Evolutionary conservation across 2,113 vertebrate species (phyloP).

Genomic region (Orycteropus afer): DNA sequence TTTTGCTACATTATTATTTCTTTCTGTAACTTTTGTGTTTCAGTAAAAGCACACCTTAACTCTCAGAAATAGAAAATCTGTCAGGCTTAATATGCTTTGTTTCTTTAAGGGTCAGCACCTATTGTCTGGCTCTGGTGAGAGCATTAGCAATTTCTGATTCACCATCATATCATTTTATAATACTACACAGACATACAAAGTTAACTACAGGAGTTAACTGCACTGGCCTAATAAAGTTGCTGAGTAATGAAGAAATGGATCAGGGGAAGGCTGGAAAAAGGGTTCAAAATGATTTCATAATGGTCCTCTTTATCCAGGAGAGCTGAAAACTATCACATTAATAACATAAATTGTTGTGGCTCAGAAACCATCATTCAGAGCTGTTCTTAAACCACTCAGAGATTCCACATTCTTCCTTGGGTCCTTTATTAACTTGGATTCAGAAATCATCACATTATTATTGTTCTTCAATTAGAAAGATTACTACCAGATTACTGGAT

Average conservation of each 20-base stretch:
- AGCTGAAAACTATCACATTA: slow-evolving; percentile 15
- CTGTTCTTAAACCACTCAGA: slow-evolving; percentile 50
- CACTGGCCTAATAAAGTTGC: background rate
- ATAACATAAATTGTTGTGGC: slow-evolving; percentile 32
- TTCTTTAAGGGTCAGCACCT: slow-evolving; percentile 8
- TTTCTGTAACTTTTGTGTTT: slow-evolving; percentile 56
- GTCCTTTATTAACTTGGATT: slow-evolving; percentile 14
- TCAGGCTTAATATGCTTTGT: slow-evolving; percentile 26
- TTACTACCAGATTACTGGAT: slow-evolving; percentile 27
- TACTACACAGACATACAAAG: background rate
- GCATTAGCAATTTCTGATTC: slow-evolving; percentile 13
- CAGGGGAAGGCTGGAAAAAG: background rate
- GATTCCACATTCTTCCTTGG: slow-evolving; percentile 13
- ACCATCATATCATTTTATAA: background rate
- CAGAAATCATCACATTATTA: background rate
- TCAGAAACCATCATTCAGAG: slow-evolving; percentile 63
- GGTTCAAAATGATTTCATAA: slow-evolving; percentile 24
- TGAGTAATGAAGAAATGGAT: slow-evolving; percentile 44
- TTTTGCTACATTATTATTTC: slow-evolving; percentile 34
- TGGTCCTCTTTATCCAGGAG: slow-evolving; percentile 11
- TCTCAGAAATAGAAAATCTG: slow-evolving; percentile 59
- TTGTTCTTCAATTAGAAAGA: slow-evolving; percentile 14
- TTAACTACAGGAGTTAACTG: background rate
- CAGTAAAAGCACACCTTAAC: slow-evolving; percentile 42
- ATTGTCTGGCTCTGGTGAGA: background rate